Evolutionary conservation across 2,113 vertebrate species (phyloP).

Genomic region (Ibidorhyncha struthersii): DNA sequence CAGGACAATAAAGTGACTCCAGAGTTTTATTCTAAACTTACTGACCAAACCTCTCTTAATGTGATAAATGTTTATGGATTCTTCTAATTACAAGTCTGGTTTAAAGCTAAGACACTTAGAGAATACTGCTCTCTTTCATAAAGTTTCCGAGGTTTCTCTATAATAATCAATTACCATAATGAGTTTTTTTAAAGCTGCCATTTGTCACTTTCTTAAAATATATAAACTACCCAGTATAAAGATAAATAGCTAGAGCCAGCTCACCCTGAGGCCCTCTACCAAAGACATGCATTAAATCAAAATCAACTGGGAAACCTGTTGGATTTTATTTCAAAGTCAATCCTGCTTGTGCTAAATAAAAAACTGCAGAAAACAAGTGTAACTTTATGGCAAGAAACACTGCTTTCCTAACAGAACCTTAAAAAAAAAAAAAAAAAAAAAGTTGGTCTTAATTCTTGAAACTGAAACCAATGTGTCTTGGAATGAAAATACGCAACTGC

Average conservation of each 20-base stretch:
- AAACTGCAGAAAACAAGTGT: conserved; percentile 2
- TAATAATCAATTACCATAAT: conserved; percentile 85
- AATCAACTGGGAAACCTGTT: conserved; percentile 71
- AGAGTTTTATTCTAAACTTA: conserved; percentile 66
- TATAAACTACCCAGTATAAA: conserved; percentile 79
- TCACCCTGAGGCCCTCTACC: conserved; percentile 65
- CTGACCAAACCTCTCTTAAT: conserved; percentile 59
- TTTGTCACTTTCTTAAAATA: conserved; percentile 83
- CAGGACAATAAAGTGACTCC: conserved; percentile 60
- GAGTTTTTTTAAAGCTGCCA: conserved; percentile 80
- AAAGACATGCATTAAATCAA: conserved; percentile 74
- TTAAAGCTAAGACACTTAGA: conserved; percentile 74
- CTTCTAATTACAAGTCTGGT: conserved; percentile 79
- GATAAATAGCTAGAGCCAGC: conserved; percentile 71
- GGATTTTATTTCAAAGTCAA: conserved; percentile 75
- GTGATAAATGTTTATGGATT: conserved; percentile 80
- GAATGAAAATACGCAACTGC: not conserved
- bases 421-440: not conserved
- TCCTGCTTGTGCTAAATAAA: conserved; percentile 25
- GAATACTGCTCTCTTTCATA: conserved; percentile 73
- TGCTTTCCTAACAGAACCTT: not conserved
- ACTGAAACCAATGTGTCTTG: not conserved
- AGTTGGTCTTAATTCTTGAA: not conserved
- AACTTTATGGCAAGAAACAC: not conserved
- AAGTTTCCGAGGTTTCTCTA: conserved; percentile 74